Base-by-base conservation (phyloP, 2,113 vertebrate species). In the Zosterops hypoxanthus region DNA sequence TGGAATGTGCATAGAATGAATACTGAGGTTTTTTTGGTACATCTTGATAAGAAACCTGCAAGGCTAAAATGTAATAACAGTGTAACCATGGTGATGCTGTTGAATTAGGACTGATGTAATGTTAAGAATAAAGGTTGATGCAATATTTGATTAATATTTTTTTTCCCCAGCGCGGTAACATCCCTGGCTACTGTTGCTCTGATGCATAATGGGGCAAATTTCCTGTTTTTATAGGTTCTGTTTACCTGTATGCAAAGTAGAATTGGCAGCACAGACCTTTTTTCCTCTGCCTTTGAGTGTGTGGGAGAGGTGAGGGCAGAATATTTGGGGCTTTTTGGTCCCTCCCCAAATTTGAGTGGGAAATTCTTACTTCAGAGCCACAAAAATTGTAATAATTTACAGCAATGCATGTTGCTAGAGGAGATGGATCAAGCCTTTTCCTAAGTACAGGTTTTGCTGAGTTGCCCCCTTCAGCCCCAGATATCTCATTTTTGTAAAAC, bases 61-160 rank as follows among this genome's bases (percentile, higher is more conserved):
- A 90, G 68, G 68, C 86, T 90, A 34, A 83, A 90, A 61, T 83
- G 29, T 77, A 82, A 63, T 81, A 82, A 76, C 46, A 65, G 26
- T 12, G 92, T 95, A 93, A 92, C 94, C 88, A 73, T 94, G 92
- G 95, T 55, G 57, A 94, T 92, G 59, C 33, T 93, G 42, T 82
- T 80, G 79, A 92, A 42, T 69, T 61, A 61, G 70, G 36, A 76
- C 57, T 77, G 66, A 69, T 60, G 41, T 19, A 34, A 82, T 39
- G 60, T 77, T 56, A 31, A 85, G 80, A 70, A 63, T 14, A 19
- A 69, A 77, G 25, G 41, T 31, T 36, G 46, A 63, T 81, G 20
- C 81, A 81, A 13, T 34, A 57, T 41, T 57, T 63, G 52, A 73
- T 80, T 44, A 91, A 59, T 73, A 36, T 46, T 46, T 46, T 72